phyloP scores from a whole-genome alignment of 2,797 vertebrate genomes.

The Chelonia mydas region DNA sequence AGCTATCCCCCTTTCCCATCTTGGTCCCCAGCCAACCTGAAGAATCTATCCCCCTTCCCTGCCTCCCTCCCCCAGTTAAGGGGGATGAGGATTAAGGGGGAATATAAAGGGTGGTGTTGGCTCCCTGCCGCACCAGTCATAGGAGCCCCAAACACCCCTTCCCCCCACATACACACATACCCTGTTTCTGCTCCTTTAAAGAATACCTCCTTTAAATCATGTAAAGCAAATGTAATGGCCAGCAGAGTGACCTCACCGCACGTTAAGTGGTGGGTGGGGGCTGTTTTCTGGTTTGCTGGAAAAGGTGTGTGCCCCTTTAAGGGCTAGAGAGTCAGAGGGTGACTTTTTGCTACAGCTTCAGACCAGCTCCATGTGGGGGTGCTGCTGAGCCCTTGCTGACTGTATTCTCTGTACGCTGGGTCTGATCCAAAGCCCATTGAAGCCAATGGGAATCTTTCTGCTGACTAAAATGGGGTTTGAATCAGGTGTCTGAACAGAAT shows the following conservation, averaged over 20 bases:
- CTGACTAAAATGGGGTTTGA: neutral
- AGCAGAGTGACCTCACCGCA: neutral
- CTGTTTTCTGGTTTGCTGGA: neutral
- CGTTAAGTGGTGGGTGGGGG: too few relatives aligned
- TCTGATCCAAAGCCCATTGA: neutral
- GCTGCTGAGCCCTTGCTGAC: neutral
- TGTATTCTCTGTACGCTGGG: neutral
- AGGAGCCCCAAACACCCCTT: neutral
- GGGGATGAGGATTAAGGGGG: neutral
- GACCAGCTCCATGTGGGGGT: too few relatives aligned
- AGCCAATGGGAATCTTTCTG: neutral
- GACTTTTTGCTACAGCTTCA: too few relatives aligned
- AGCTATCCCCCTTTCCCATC: neutral
- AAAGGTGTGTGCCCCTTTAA: neutral
- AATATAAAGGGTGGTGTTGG: neutral
- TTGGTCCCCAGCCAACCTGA: neutral
- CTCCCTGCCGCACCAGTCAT: neutral
- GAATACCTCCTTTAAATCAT: neutral
- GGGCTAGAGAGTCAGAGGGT: too few relatives aligned
- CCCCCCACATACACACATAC: too few relatives aligned
- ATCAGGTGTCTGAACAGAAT: neutral
- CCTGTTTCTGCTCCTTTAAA: neutral
- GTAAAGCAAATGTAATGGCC: neutral
- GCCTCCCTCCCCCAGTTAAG: rapidly evolving
- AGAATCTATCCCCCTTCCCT: neutral